phyloP scores from a whole-genome alignment of 2,797 vertebrate species.

The Melanotaenia pygmaea region DNA sequence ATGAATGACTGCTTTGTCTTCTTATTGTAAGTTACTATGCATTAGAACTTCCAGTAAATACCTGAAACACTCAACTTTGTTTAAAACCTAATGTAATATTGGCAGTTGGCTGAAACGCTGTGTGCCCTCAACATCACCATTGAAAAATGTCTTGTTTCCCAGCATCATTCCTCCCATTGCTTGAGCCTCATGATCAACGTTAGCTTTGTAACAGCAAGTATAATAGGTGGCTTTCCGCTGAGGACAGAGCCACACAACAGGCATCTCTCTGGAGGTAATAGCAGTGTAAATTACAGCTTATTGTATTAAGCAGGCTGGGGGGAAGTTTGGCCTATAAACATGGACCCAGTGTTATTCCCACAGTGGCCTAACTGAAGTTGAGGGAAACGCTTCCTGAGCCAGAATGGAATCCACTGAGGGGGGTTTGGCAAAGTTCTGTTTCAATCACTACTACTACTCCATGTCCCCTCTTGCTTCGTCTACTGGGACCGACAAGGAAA shows the following conservation, averaged over 20 bases:
- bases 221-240: conserved; percentile 72
- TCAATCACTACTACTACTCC: conserved; percentile 38
- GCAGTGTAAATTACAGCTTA: conserved; percentile 82
- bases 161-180: conserved; percentile 44
- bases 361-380: conserved; percentile 56
- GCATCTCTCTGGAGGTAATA: conserved; percentile 76
- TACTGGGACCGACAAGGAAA: conserved; percentile 55
- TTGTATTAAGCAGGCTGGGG: conserved; percentile 74
- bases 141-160: conserved; percentile 41
- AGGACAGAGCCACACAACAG: conserved; percentile 66
- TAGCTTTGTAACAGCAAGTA: conserved; percentile 62
- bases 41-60: conserved; percentile 12
- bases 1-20: background rate
- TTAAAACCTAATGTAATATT: conserved; percentile 44
- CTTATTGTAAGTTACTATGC: background rate
- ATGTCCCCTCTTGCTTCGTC: conserved; percentile 29
- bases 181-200: conserved; percentile 65
- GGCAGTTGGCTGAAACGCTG: background rate
- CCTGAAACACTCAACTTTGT: conserved; percentile 9
- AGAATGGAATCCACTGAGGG: conserved; percentile 52
- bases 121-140: conserved; percentile 10
- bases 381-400: conserved; percentile 76
- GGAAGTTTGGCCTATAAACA: conserved; percentile 73
- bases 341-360: conserved; percentile 76
- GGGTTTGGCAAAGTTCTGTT: conserved; percentile 38